Base-by-base conservation (phyloP, 2,888 invertebrate genomes). In the Rhabditophanes sp. region DNA sequence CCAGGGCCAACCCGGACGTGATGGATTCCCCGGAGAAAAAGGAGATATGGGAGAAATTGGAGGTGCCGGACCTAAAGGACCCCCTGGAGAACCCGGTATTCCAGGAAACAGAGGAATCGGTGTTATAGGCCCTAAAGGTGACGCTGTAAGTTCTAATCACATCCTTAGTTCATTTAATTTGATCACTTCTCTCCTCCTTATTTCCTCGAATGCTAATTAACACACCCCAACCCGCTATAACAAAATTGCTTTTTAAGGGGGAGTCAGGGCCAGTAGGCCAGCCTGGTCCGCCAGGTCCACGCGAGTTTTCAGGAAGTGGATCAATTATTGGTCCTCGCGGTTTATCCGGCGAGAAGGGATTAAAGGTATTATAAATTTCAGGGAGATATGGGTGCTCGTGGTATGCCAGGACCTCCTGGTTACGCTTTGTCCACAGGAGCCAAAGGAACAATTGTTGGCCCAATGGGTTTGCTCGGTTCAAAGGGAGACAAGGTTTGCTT, bases 381-480 rank as follows among this genome's bases (percentile, higher is more conserved):
- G 56, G 56, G 55, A 42, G 54, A 59, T 36, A 44, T 35, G 41
- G 59, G 59, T 28, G 42, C 39, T 22, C 35, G 41, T 24, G 59
- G 59, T 33, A 53, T 48, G 18, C 54, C 50, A 25, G 64, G 64
- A 31, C 49, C 46, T 22, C 60, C 60, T 17, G 60, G 60, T 25
- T 53, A 56, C 22, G 40, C 42, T 21, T 48, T 56, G 19, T 44
- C 35, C 30, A 51, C 50, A 32, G 48, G 49, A 37, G 37, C 51
- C 35, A 63, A 60, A 39, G 59, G 61, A 33, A 46, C 56, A 37
- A 54, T 57, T 38, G 48, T 58, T 30, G 62, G 62, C 32, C 62
- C 62, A 21, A 47, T 48, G 38, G 62, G 62, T 39, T 42, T 46
- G 25, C 78, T 81, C 18, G 85, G 85, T 18, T 50, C 65, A 1